These are phyloP conservation scores for fruit fly (Drosophila melanogaster) DNA, from an alignment of 1,140 invertebrate genomes.

Conservation along the genomic window Release_6_plus_ISO1_MT NC_004354.4:20561501-20562000, in stretches of 20 bases:
- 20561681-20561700: constrained; percentile 9
- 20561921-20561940: constrained; percentile 72
- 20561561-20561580: constrained; percentile 85
- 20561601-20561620: constrained; percentile 83
- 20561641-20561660: constrained; percentile 12
- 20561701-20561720: background rate
- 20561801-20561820: constrained; percentile 82
- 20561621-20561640: constrained; percentile 21
- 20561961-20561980: constrained; percentile 1
- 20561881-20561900: constrained; percentile 1
- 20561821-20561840: constrained; percentile 76
- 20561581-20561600: constrained; percentile 85
- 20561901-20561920: constrained; percentile 60
- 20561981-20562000: constrained; percentile 6
- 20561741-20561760: constrained; percentile 32
- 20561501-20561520: constrained; percentile 33
- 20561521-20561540: constrained; percentile 83
- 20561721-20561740: constrained; percentile 26
- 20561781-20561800: constrained; percentile 82
- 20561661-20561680: constrained; percentile 26
- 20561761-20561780: constrained; percentile 71
- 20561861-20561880: constrained; percentile 17
- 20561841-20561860: constrained; percentile 22
- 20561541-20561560: constrained; percentile 84
- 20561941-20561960: constrained; percentile 51